Evolutionary conservation across 2,888 invertebrate genomes (phyloP), one percentile per base, ranked within the genome.

Genomic region (Exephanes ischioxanthus): DNA sequence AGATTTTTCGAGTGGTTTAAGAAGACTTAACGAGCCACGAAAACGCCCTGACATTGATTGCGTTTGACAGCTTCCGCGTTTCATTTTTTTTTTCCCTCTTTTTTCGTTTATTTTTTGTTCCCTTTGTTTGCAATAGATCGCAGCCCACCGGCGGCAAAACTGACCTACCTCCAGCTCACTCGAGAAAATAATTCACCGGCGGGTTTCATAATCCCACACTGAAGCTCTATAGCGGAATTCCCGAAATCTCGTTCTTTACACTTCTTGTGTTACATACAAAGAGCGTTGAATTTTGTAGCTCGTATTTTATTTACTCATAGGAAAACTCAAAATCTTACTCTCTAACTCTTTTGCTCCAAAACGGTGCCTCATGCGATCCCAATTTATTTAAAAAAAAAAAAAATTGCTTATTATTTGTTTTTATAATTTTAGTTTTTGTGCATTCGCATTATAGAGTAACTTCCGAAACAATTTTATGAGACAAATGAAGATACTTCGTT

Each of bases 1-100:
- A 72, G 84, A 81, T 41, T 84, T 84, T 78, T 84, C 81, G 81
- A 81, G 81, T 48, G 78, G 63, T 85, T 75, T 67, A 70, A 79
- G 66, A 70, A 78, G n/a, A 66, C 85, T 88, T 89, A 88, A 86
- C 86, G 87, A 87, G 86, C 84, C 85, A 77, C 61, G 63, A 85
- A 68, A 70, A 79, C 81, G 86, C 61, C 22, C 61, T 90, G 90
- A 91, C 88, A 88, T 78, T 92, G 91, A 93, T 91, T 89, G 89
- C 90, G 88, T 89, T 89, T 91, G 93, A 93, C 93, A 93, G 93
- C 92, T 92, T 92, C 90, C 92, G 91, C 89, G 88, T 88, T 82
- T 82, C 83, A 41, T 41, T 41, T 11, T 41, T 84, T 66, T 78
- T 77, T 19, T n/a, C 22, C 80, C 55, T n/a, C n/a, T n/a, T 78